These are phyloP conservation scores for Palythoa heliodiscus DNA, from an alignment of 92 coral and sea anemone genomes.

Conservation along the genomic window DNA sequence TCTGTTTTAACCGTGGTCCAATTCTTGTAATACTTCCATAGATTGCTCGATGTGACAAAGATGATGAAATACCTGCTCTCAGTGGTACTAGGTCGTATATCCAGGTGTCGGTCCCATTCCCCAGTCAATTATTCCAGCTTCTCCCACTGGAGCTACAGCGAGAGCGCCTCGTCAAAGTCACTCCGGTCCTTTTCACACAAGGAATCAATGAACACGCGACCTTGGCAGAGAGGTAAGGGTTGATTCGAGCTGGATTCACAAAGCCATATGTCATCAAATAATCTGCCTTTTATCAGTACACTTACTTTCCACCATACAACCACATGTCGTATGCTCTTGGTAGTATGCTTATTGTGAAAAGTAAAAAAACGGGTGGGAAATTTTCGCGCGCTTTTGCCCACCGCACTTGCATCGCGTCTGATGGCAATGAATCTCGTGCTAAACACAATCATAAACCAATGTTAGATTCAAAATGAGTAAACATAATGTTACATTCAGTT, in stretches of 20 bases:
- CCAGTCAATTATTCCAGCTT: constrained; percentile 67
- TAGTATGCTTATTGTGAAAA: too few species aligned
- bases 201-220: constrained; percentile 99
- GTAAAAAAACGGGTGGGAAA: too few species aligned
- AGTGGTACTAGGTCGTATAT: constrained; percentile 87
- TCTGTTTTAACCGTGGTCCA: neutral
- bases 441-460: too few species aligned
- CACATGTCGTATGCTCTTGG: too few species aligned
- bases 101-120: constrained; percentile 86
- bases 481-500: too few species aligned
- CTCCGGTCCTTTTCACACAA: constrained; percentile 92
- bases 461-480: too few species aligned
- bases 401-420: too few species aligned
- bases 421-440: too few species aligned
- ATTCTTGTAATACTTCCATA: constrained; percentile 27
- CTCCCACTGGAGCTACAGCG: constrained; percentile 86
- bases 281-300: too few species aligned
- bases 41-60: constrained; percentile 86
- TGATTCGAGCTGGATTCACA: neutral
- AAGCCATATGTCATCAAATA: too few species aligned
- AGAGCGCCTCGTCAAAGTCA: constrained; percentile 80
- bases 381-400: too few species aligned
- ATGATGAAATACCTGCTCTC: constrained; percentile 83
- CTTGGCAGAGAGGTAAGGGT: constrained; percentile 86
- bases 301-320: too few species aligned